Base-by-base conservation (phyloP, 2,113 vertebrate species). In the Typhlomys cinereus region DNA sequence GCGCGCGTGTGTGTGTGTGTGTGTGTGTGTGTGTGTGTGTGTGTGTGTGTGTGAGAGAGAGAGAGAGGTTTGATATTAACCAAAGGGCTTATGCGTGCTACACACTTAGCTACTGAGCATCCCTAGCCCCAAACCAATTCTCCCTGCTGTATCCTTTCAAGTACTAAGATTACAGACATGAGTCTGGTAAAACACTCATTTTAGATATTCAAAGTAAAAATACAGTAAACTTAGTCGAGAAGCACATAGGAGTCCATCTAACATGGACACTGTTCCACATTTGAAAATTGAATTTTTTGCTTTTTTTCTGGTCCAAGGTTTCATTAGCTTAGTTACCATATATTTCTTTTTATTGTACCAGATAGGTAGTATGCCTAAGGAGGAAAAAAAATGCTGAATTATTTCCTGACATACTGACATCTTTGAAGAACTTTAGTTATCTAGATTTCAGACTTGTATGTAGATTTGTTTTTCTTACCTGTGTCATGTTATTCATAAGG, bases 381-480 rank as follows among this genome's bases (percentile, higher is more conserved):
- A 14, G 36, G 84, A 84, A 93, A 85, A 88, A 87, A 85, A 82
- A 29, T 70, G 34, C 3, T 89, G n/a, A 93, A 44, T 83, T 84
- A 66, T 76, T 87, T 83, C 23, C 41, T 61, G 25, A 52, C 48
- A 81, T 67, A 75, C 0, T 83, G 25, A 34, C 62, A 79, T 90
- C 87, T 91, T 62, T 11, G 4, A 90, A 90, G 54, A 89, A 52
- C 46, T 46, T 29, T 73, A 90, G 69, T 84, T 3, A 41, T 80
- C 15, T 89, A 80, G 31, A 76, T 59, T 85, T 70, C 41, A 61
- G 18, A 81, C 0, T 1, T 5, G 18, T 10, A 29, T 70, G 9
- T 41, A 9, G n/a, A n/a, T n/a, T 20, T 61, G 59, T 79, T 27
- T 94, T 87, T 89, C 25, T 85, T 93, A 61, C 36, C 62, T 88